These are phyloP conservation scores for Cyclura pinguis DNA, from an alignment of 2,797 vertebrate genomes.

Conservation along the genomic window DNA sequence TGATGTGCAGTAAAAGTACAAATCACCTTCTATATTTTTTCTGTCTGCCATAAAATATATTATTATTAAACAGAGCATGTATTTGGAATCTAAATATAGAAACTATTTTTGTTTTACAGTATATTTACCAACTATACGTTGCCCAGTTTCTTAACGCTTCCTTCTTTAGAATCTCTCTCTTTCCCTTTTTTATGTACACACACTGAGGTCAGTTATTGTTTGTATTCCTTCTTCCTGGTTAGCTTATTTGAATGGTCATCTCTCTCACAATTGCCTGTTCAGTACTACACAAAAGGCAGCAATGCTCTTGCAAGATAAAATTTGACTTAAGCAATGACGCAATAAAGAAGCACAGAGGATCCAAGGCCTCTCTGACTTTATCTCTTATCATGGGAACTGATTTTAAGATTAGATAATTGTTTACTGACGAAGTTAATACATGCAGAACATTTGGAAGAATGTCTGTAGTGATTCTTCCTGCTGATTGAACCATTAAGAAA, in stretches of 20 bases:
- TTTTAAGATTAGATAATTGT: background rate
- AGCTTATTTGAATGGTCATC: slow-evolving; percentile 69
- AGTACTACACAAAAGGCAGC: slow-evolving; percentile 82
- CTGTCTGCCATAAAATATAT: too few species aligned
- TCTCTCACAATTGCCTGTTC: slow-evolving; percentile 57
- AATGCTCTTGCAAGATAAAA: slow-evolving; percentile 84
- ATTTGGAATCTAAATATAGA: background rate
- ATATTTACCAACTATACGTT: background rate
- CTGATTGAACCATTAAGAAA: background rate
- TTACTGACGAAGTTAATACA: background rate
- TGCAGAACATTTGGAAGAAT: accelerated
- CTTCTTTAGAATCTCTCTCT: background rate
- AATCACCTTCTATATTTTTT: background rate
- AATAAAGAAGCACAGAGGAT: slow-evolving; percentile 16
- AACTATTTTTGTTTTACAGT: background rate
- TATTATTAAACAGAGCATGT: too few species aligned
- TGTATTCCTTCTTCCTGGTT: background rate
- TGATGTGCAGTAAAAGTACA: background rate
- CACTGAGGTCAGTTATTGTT: background rate
- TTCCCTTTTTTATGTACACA: background rate
- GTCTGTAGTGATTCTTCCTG: background rate
- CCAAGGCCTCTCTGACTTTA: accelerated
- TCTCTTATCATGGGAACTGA: slow-evolving; percentile 14
- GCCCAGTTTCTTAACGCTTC: background rate
- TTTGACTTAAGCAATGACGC: slow-evolving; percentile 16